These are phyloP conservation scores for Rhimphoctona megacephalus DNA, from an alignment of 2,888 invertebrate species.

Conservation along the genomic window DNA sequence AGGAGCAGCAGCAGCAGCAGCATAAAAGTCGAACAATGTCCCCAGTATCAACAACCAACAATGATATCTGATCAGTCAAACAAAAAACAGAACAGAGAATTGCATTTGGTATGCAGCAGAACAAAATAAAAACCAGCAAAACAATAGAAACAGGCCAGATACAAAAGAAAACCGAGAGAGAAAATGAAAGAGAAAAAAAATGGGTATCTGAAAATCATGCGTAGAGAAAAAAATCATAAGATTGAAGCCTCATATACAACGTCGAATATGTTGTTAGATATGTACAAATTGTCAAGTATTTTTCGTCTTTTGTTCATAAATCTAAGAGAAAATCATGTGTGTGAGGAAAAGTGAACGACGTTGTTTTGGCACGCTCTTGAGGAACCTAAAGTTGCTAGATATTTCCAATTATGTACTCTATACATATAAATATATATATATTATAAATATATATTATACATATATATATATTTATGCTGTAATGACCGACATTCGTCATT, in stretches of 20 bases:
- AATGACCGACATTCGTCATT: slow-evolving; percentile 21
- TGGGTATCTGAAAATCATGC: slow-evolving; percentile 3
- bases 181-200: neutral
- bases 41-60: slow-evolving; percentile 18
- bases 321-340: slow-evolving; percentile 31
- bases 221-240: slow-evolving; percentile 28
- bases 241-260: slow-evolving; percentile 53
- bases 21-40: slow-evolving; percentile 21
- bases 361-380: slow-evolving; percentile 24
- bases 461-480: slow-evolving; percentile 34
- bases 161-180: neutral
- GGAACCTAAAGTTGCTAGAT: slow-evolving; percentile 49
- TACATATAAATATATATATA: slow-evolving; percentile 9
- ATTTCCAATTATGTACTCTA: slow-evolving; percentile 48
- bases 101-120: slow-evolving; percentile 17
- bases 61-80: slow-evolving; percentile 26
- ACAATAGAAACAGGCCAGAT: neutral
- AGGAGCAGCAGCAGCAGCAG: slow-evolving; percentile 17
- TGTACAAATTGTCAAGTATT: slow-evolving; percentile 66
- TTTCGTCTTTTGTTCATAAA: slow-evolving; percentile 40
- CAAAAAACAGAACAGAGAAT: neutral
- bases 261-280: slow-evolving; percentile 66
- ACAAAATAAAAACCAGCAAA: neutral
- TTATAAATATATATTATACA: neutral
- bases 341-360: slow-evolving; percentile 17